A percentile compares a stretch with the other conserved stretches of the same genome.
These are phyloP conservation scores for Latheticus oryzae DNA, from an alignment of 2,888 invertebrate species.

Conservation along the genomic window DNA sequence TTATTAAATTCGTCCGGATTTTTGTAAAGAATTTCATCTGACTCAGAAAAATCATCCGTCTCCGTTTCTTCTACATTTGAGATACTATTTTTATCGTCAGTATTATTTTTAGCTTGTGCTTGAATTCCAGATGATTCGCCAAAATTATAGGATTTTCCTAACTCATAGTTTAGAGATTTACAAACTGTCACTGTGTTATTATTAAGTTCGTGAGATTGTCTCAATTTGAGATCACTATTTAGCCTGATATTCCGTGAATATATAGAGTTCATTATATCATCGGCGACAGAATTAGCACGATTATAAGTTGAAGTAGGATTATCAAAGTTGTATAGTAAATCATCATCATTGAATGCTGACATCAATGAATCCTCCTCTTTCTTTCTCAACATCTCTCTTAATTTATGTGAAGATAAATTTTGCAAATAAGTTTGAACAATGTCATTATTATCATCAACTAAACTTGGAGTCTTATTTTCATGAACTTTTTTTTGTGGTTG, in stretches of 20 bases:
- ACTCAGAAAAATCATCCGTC: constrained; percentile 15
- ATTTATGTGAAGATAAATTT: constrained; percentile 47
- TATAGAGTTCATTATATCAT: constrained; percentile 57
- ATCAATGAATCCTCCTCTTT: constrained; percentile 26
- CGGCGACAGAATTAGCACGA: constrained; percentile 53
- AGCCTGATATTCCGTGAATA: constrained; percentile 48
- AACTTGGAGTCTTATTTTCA: constrained; percentile 19
- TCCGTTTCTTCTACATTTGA: constrained; percentile 5
- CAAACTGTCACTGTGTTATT: constrained; percentile 8
- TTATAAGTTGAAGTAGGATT: too few relatives aligned
- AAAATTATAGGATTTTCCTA: too few relatives aligned
- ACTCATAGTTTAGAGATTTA: too few relatives aligned
- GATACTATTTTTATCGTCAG: constrained; percentile 2
- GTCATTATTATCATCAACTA: constrained; percentile 48
- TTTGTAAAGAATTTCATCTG: constrained; percentile 16
- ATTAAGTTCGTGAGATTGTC: constrained; percentile 3
- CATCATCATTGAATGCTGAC: constrained; percentile 9
- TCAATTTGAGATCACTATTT: neutral
- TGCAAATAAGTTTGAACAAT: constrained; percentile 53
- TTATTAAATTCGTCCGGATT: constrained; percentile 6
- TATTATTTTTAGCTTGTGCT: neutral
- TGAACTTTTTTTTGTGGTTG: constrained; percentile 25
- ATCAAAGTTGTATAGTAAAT: too few relatives aligned
- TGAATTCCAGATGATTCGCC: neutral
- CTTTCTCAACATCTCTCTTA: constrained; percentile 43